phyloP scores from a whole-genome alignment of 2,888 invertebrate species.

The Merodon equestris region DNA sequence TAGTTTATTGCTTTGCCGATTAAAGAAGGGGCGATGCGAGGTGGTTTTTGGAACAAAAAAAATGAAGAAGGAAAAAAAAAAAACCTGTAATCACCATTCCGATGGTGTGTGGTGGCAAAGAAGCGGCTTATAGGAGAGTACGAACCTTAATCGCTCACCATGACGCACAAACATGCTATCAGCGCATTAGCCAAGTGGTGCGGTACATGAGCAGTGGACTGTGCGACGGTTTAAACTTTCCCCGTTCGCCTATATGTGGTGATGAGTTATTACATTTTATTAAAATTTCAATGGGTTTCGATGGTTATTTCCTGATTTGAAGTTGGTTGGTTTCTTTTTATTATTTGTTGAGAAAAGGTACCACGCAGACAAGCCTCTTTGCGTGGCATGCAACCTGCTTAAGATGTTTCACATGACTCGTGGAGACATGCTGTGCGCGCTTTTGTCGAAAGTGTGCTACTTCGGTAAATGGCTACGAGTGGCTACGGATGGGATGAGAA shows the following conservation, averaged over 20 bases:
- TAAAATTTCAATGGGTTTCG: constrained; percentile 55
- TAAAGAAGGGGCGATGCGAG: constrained; percentile 10
- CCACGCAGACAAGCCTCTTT: constrained; percentile 1
- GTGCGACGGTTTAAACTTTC: not conserved
- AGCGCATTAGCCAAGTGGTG: constrained; percentile 56
- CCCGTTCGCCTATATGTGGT: constrained; percentile 4
- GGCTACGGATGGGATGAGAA: constrained; percentile 8
- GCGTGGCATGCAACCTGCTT: constrained; percentile 2
- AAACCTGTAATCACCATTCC: constrained; percentile 46
- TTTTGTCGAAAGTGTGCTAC: no score
- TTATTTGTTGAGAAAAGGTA: constrained; percentile 7
- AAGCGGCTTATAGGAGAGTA: constrained; percentile 19
- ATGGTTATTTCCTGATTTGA: constrained; percentile 19
- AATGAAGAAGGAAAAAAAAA: constrained; percentile 1
- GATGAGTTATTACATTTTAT: constrained; percentile 56
- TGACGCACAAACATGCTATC: constrained; percentile 61
- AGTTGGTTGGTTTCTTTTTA: constrained; percentile 32
- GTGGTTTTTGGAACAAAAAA: constrained; percentile 28
- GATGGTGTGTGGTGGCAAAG: not conserved
- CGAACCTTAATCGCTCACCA: constrained; percentile 56
- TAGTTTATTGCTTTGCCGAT: no score
- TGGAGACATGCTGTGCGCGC: constrained; percentile 17
- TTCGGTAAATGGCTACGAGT: not conserved
- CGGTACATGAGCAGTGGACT: constrained; percentile 21
- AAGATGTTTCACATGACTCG: constrained; percentile 37